Base-by-base conservation (phyloP, 2,113 vertebrate genomes). In the Chaenocephalus aceratus region DNA sequence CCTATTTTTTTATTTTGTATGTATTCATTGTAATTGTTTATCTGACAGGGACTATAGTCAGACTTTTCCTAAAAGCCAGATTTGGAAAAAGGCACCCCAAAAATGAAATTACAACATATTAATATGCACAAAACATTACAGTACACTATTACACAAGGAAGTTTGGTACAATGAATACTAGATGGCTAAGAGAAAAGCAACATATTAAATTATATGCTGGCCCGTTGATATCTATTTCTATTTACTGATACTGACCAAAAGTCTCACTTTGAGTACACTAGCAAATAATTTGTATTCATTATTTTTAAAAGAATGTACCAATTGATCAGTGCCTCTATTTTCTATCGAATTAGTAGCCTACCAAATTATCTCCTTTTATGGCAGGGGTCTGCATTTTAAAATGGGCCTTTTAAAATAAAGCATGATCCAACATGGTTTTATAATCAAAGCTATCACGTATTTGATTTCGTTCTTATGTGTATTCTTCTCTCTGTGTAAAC, bases 401-500 rank as follows among this genome's bases (percentile, higher is more conserved):
- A 21, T 21, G 21, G 21, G 21, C 21, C 21, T 21, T 21, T 64
- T 67, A 63, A 44, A 60, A 60, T 64, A 56, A 60, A 79, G 53
- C 21, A 16, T 77, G 56, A 59, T 46, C 18, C 57, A 58, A 6
- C 41, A 56, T 52, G 71, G 51, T 60, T 88, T 74, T 90, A 41
- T 59, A 53, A 58, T 67, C 26, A 48, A 62, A 13, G 5, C 8
- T 46, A 3, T 62, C 15, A 14, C 16, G 84, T 72, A 23, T 89
- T 74, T 85, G 51, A 53, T 77, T 74, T 30, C 67, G 34, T 85
- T 65, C 34, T 77, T 69, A 63, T 45, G 14, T 59, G 60, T 86
- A 10, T 83, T 60, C 60, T 36, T 84, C 57, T 82, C 0, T 0
- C 89, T 77, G 59, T 91, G 85, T 87, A 75, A 84, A 91, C 75